A percentile compares a stretch with the other conserved stretches of the same genome.
phyloP scores from a whole-genome alignment of 2,797 vertebrate genomes.

The Sebastes variabilis region DNA sequence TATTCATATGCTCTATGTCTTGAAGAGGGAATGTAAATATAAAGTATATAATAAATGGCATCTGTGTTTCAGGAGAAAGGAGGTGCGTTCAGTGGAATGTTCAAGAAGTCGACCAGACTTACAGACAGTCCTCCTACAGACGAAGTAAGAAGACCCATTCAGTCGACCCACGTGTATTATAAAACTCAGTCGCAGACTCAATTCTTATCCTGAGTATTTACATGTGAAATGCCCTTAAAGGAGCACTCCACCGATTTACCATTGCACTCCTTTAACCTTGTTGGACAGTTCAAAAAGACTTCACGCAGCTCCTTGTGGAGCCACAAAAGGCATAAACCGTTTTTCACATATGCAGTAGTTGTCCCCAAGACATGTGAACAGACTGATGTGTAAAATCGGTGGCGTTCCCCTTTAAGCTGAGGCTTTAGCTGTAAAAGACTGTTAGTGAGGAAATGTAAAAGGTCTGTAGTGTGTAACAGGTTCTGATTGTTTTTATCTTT shows the following conservation, averaged over 20 bases:
- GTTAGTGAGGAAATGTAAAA: neutral
- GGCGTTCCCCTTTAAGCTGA: neutral
- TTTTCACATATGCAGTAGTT: too few relatives aligned
- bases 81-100: slow-evolving; percentile 37
- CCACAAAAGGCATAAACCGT: too few relatives aligned
- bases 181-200: neutral
- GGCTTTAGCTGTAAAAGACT: neutral
- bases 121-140: slow-evolving; percentile 13
- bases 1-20: neutral
- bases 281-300: too few relatives aligned
- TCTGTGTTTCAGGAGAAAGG: slow-evolving; percentile 58
- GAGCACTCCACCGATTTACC: neutral
- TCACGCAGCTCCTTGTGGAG: too few relatives aligned
- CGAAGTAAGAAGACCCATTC: slow-evolving; percentile 28
- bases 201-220: neutral
- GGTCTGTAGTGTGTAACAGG: neutral
- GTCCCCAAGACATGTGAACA: too few relatives aligned
- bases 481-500: neutral
- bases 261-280: too few relatives aligned
- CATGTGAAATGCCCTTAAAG: neutral
- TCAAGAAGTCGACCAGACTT: slow-evolving; percentile 39
- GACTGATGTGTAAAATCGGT: too few relatives aligned
- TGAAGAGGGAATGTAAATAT: neutral
- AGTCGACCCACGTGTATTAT: neutral
- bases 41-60: too few relatives aligned